phyloP scores from a whole-genome alignment of 1,140 invertebrate species.

The Pygmarrhopalites habei region DNA sequence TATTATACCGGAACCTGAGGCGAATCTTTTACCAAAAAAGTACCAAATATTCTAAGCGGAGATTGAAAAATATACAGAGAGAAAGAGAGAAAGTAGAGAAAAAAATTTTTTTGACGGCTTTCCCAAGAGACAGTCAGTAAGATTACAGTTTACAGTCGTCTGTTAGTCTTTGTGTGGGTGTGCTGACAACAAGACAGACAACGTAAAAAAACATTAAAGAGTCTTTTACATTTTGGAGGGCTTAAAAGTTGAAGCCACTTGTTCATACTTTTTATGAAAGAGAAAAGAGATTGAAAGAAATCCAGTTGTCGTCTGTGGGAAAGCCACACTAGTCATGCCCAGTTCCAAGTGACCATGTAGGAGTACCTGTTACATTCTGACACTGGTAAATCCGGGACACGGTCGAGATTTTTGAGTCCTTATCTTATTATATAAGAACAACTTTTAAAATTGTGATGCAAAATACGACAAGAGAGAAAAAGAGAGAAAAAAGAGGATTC shows the following conservation, averaged over 20 bases:
- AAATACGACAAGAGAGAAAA: slow-evolving; percentile 27
- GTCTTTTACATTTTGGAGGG: neutral
- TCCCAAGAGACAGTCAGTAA: neutral
- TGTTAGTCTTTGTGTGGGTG: too few species aligned
- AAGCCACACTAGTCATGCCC: neutral
- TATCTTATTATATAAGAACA: slow-evolving; percentile 7
- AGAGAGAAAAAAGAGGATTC: slow-evolving; percentile 39
- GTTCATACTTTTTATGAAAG: neutral
- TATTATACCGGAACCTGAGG: neutral
- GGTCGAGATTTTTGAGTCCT: neutral
- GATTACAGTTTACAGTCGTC: neutral
- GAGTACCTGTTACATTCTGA: slow-evolving; percentile 1
- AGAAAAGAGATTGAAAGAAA: neutral
- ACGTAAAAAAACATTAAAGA: neutral
- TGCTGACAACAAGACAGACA: too few species aligned
- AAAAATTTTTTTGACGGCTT: too few species aligned
- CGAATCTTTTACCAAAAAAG: neutral
- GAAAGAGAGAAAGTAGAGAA: too few species aligned
- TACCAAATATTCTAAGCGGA: slow-evolving; percentile 19
- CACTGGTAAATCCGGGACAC: neutral
- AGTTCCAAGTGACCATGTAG: slow-evolving; percentile 6
- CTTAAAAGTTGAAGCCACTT: neutral
- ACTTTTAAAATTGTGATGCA: slow-evolving; percentile 27
- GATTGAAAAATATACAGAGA: slow-evolving; percentile 27
- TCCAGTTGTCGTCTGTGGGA: neutral